These are phyloP conservation scores for Hippasteria phrygiana DNA, from an alignment of 53 echinoderm and acorn worm genomes.

Conservation along the genomic window DNA sequence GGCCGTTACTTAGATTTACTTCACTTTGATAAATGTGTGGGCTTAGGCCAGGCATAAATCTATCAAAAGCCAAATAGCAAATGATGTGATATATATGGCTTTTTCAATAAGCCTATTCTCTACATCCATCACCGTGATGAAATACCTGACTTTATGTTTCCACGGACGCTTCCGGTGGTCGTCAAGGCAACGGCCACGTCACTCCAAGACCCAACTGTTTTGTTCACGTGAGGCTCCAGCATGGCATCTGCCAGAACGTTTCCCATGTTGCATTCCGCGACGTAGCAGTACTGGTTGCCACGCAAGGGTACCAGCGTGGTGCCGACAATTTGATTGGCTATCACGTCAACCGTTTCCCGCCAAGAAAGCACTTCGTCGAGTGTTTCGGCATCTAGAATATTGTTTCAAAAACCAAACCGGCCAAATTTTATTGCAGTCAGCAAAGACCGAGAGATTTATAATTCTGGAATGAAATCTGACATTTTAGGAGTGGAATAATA, in stretches of 20 bases:
- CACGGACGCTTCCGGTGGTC: conserved; percentile 80
- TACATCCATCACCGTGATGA: too few relatives aligned
- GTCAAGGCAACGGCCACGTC: conserved; percentile 78
- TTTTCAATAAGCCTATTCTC: too few relatives aligned
- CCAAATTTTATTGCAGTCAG: background rate
- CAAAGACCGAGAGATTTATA: too few relatives aligned
- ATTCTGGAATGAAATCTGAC: too few relatives aligned
- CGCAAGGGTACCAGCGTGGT: conserved; percentile 71
- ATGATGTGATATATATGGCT: too few relatives aligned
- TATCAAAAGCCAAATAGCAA: too few relatives aligned
- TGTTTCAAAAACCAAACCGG: background rate
- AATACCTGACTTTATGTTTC: conserved; percentile 32
- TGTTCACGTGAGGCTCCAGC: conserved; percentile 54
- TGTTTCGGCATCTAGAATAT: conserved; percentile 71
- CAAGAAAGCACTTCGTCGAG: conserved; percentile 65
- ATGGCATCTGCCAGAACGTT: conserved; percentile 88
- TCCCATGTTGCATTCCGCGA: conserved; percentile 87
- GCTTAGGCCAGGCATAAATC: too few relatives aligned
- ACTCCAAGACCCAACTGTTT: conserved; percentile 66
- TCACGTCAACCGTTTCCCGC: conserved; percentile 61
- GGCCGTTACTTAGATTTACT: too few relatives aligned
- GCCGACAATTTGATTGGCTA: conserved; percentile 76
- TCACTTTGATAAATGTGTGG: too few relatives aligned
- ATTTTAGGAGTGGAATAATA: too few relatives aligned
- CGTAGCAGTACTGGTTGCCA: conserved; percentile 74